Evolutionary conservation across 2,113 vertebrate species (phyloP).

Genomic region (Bolborhynchus lineola): DNA sequence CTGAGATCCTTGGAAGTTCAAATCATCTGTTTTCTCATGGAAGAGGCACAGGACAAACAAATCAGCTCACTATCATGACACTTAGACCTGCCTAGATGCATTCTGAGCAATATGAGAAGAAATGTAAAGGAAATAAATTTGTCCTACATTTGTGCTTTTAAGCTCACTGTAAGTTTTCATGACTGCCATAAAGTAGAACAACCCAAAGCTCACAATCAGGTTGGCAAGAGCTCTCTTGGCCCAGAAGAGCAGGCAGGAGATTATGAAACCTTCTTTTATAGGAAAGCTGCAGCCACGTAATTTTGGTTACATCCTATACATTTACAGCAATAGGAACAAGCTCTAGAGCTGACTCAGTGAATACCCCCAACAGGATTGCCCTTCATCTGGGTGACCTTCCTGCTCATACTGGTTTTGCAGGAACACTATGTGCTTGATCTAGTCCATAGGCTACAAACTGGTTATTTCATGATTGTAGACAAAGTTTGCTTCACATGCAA

Average conservation of each 20-base stretch:
- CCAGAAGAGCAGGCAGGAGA: background rate
- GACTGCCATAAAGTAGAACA: background rate
- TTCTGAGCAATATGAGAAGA: background rate
- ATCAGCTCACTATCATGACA: background rate
- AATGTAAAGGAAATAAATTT: background rate
- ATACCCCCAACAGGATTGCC: background rate
- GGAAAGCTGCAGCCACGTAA: fast-evolving
- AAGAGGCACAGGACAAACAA: background rate
- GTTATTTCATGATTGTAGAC: background rate
- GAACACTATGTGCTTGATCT: background rate
- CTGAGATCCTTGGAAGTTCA: background rate
- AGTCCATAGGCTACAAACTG: background rate
- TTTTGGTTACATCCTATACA: background rate
- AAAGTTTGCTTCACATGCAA: background rate
- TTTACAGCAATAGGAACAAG: background rate
- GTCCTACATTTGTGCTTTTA: background rate
- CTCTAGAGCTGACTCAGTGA: background rate
- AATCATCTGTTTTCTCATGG: background rate
- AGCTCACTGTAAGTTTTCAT: background rate
- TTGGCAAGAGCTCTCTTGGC: background rate
- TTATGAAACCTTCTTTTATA: background rate
- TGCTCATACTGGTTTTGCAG: background rate
- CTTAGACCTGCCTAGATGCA: background rate
- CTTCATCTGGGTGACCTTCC: background rate
- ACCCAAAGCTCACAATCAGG: background rate